Conservation (phyloP, 2,888 invertebrate genomes). For the Disparrhopalites patrizii region DNA sequence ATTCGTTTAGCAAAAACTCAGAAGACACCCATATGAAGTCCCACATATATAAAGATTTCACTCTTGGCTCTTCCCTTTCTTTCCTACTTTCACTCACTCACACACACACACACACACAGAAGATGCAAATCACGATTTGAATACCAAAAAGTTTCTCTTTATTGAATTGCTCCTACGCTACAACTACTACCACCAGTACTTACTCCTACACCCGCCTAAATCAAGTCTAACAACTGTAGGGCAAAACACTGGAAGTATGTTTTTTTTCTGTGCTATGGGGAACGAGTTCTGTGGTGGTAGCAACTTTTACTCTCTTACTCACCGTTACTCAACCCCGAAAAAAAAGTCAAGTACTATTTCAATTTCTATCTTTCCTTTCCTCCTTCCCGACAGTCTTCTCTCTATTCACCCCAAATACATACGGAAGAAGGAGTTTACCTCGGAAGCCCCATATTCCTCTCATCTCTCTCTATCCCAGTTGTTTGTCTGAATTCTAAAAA, state of each 20-base stretch:
- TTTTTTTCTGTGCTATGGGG: not conserved
- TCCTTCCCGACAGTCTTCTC: not conserved
- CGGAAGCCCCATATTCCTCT: no score
- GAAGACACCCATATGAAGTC: slow-evolving; percentile 1
- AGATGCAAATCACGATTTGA: slow-evolving; percentile 28
- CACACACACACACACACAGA: no score
- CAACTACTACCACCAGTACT: no score
- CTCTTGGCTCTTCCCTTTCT: slow-evolving; percentile 25
- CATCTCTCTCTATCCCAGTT: not conserved
- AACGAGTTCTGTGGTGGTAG: not conserved
- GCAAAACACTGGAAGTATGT: not conserved
- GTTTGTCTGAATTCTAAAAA: not conserved
- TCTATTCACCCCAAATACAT: not conserved
- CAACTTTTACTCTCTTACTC: slow-evolving; percentile 5
- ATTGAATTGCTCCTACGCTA: slow-evolving; percentile 18
- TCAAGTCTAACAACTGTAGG: slow-evolving; percentile 10
- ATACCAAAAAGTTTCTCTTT: slow-evolving; percentile 26
- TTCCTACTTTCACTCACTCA: no score
- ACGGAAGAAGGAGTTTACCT: not conserved
- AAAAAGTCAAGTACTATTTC: not conserved
- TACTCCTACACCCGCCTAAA: slow-evolving; percentile 12
- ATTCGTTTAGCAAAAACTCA: slow-evolving; percentile 16
- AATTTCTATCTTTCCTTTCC: not conserved
- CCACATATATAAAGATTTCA: slow-evolving; percentile 27
- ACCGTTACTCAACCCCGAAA: not conserved